These are phyloP conservation scores for Polyodon spathula DNA, from an alignment of 2,113 vertebrate species.

Conservation along the genomic window DNA sequence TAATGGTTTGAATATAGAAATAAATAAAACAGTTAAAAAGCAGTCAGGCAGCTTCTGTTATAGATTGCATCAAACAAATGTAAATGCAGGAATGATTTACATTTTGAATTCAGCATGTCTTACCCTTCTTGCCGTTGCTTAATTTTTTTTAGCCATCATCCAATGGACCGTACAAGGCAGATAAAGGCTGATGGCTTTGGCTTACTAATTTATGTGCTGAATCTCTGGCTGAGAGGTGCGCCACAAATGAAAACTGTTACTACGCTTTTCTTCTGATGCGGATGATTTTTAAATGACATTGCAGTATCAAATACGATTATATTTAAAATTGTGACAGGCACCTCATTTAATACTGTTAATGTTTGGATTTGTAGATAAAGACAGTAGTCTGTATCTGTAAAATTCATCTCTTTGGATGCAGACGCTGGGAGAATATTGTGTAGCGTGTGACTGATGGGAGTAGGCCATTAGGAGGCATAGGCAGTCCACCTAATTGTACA, in stretches of 20 bases:
- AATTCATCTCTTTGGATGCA: slow-evolving; percentile 24
- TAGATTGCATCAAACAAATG: slow-evolving; percentile 47
- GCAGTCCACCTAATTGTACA: slow-evolving; percentile 59
- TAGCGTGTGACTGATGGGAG: slow-evolving; percentile 45
- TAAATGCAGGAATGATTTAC: slow-evolving; percentile 61
- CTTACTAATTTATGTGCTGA: slow-evolving; percentile 63
- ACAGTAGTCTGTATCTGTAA: slow-evolving; percentile 52
- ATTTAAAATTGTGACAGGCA: slow-evolving; percentile 33
- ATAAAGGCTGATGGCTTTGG: slow-evolving; percentile 67
- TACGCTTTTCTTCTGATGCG: slow-evolving; percentile 46
- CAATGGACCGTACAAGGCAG: slow-evolving; percentile 76
- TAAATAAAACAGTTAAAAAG: not conserved
- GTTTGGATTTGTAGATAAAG: slow-evolving; percentile 66
- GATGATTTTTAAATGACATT: slow-evolving; percentile 53
- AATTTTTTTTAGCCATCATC: slow-evolving; percentile 80
- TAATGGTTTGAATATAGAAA: no score
- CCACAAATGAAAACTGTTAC: slow-evolving; percentile 47
- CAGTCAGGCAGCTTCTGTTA: slow-evolving; percentile 23
- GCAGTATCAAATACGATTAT: slow-evolving; percentile 36
- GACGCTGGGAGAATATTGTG: slow-evolving; percentile 20
- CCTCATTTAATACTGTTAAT: slow-evolving; percentile 63
- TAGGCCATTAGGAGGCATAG: slow-evolving; percentile 82
- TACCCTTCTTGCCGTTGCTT: slow-evolving; percentile 69
- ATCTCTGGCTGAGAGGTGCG: slow-evolving; percentile 47
- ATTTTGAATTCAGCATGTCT: slow-evolving; percentile 62